Base-by-base conservation (phyloP, 2,797 vertebrate species). In the Oophaga sylvatica region DNA sequence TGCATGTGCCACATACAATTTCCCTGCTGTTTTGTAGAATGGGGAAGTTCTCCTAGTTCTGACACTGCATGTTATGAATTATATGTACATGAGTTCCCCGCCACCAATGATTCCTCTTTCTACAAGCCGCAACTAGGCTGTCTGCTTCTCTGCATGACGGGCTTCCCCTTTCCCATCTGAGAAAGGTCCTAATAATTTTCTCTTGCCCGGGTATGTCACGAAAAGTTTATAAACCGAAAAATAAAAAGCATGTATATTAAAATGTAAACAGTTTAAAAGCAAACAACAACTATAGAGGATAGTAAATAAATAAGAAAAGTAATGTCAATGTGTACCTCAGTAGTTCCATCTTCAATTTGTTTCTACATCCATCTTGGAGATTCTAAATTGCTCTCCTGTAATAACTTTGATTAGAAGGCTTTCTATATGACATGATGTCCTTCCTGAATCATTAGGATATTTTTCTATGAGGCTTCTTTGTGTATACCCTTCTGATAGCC, bases 51-150 rank as follows among this genome's bases (percentile, higher is more conserved):
- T 68, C 59, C 68, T 81, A 45, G 78, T 88, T 85, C 70, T 81
- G 77, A 88, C 68, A 65, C 26, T 31, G 45, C 68, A 67, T 48
- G 80, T 31, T 85, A 26, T 85, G 41, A 80, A 83, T 59, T 77
- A 70, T 79, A 16, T 70, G 53, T 81, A 63, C 67, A 85, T 60
- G 59, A 80, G 81, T 85, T 85, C 60, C 83, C 78, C 57, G 35
- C 48, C 78, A 77, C 77, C 26, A 68, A 81, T 77, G 45, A 88
- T 88, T 88, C 87, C 87, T 75, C 83, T 88, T 88, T 87, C 85
- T 85, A 78, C 83, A 73, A 80, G 79, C 83, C 83, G 26, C 83
- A 81, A 13, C 57, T 67, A 56, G 68, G 29, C 68, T 85, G 68
- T 88, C 87, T 85, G 68, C 83, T 81, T 88, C 48, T 48, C 76